Evolutionary conservation across 2,113 vertebrate species (phyloP).

Genomic region (Varanus salvator): DNA sequence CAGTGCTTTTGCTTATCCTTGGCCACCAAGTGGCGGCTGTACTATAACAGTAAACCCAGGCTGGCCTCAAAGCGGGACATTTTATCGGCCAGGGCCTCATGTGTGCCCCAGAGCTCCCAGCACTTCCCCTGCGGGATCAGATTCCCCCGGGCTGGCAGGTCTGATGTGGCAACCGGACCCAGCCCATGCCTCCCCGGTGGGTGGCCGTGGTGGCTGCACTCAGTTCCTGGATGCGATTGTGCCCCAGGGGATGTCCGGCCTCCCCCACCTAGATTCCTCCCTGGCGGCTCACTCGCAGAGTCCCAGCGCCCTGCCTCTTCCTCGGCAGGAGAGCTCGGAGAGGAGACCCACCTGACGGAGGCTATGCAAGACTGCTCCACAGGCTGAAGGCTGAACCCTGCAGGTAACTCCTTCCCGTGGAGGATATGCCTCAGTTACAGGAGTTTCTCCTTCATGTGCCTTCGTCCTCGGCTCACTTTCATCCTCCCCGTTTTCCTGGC

Average conservation of each 20-base stretch:
- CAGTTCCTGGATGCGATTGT: background rate
- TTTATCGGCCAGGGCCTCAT: too few relatives aligned
- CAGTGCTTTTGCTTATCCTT: too few relatives aligned
- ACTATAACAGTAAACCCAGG: too few relatives aligned
- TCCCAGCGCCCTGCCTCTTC: constrained; percentile 8
- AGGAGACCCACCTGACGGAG: constrained; percentile 41
- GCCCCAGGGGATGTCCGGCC: background rate
- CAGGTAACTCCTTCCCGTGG: constrained; percentile 22
- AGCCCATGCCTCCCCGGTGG: background rate
- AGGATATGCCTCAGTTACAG: constrained; percentile 45
- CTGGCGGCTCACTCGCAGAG: constrained; percentile 32
- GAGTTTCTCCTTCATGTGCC: constrained; percentile 52
- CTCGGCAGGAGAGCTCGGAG: constrained; percentile 41
- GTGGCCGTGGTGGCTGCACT: background rate
- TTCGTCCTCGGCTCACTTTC: constrained; percentile 37
- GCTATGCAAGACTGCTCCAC: background rate
- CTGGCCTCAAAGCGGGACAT: too few relatives aligned
- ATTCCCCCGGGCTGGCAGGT: background rate
- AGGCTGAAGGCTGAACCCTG: background rate
- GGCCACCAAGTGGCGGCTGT: too few relatives aligned
- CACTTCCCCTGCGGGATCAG: too few relatives aligned
- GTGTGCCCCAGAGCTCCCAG: too few relatives aligned
- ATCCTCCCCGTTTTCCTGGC: constrained; percentile 67
- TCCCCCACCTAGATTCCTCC: background rate
- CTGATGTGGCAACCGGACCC: background rate